phyloP scores from a whole-genome alignment of 1,140 invertebrate genomes.

The Sarcophaga bullata region DNA sequence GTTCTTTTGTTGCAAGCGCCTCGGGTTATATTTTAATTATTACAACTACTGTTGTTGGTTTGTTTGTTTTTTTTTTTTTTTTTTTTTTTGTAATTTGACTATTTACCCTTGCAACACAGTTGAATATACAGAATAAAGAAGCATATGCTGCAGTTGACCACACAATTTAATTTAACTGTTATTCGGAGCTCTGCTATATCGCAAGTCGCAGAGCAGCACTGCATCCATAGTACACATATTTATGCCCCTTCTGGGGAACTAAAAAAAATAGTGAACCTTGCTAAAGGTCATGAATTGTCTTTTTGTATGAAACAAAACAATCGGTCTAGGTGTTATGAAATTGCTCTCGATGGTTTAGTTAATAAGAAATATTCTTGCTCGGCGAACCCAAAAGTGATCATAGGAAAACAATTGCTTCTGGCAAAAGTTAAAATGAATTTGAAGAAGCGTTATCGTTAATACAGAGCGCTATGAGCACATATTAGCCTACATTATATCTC shows the following conservation, averaged over 20 bases:
- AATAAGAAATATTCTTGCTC: no score
- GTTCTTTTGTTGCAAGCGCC: neutral
- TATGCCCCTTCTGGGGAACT: neutral
- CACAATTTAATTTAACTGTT: constrained; percentile 2
- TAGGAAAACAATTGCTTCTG: no score
- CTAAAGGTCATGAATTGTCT: neutral
- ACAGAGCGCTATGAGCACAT: no score
- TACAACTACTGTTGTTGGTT: neutral
- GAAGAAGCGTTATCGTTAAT: no score
- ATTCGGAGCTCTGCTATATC: neutral
- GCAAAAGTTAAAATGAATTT: no score
- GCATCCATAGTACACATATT: neutral
- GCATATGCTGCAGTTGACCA: neutral
- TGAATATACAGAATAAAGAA: neutral
- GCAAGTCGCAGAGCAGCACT: no score
- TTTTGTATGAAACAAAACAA: neutral
- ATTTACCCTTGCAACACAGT: constrained; percentile 7
- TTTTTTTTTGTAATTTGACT: neutral
- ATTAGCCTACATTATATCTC: no score
- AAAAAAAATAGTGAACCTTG: neutral
- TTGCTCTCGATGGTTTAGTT: neutral
- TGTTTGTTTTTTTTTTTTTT: neutral
- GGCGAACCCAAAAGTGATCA: no score
- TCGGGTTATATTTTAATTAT: neutral
- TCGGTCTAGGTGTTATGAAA: no score